phyloP scores from a whole-genome alignment of 2,113 vertebrate genomes.

The Hirundichthys speculiger region DNA sequence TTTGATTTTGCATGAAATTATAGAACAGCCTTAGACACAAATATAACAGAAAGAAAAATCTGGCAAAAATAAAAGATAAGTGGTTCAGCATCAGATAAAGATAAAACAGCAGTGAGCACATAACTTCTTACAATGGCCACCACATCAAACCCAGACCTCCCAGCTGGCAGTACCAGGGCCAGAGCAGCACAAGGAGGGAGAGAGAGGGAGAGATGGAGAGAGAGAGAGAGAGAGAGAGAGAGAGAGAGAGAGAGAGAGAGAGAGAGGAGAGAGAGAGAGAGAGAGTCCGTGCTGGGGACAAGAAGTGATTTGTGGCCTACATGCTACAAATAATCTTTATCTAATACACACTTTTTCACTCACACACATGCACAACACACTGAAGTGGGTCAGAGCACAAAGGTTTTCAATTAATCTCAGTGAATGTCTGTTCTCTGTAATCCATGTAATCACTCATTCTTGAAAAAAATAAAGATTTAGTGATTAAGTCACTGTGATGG shows the following conservation, averaged over 20 bases:
- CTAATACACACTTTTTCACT: slow-evolving; percentile 16
- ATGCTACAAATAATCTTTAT: slow-evolving; percentile 62
- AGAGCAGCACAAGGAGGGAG: slow-evolving; percentile 47
- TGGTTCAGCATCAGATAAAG: not conserved
- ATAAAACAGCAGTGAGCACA: slow-evolving; percentile 7
- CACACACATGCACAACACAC: slow-evolving; percentile 29
- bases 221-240: too few relatives aligned
- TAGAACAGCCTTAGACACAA: too few relatives aligned
- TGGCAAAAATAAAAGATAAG: not conserved
- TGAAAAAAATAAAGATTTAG: slow-evolving; percentile 54
- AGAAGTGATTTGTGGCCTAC: slow-evolving; percentile 45
- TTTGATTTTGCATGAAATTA: too few relatives aligned
- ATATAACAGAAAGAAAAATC: too few relatives aligned
- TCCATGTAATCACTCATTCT: slow-evolving; percentile 48
- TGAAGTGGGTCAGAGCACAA: slow-evolving; percentile 52
- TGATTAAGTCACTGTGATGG: slow-evolving; percentile 35
- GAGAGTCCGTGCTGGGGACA: not conserved
- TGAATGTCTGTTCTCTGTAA: slow-evolving; percentile 30
- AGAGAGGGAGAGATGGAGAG: too few relatives aligned
- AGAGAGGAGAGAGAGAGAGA: too few relatives aligned
- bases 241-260: too few relatives aligned
- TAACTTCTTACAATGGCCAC: slow-evolving; percentile 46
- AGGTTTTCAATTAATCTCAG: slow-evolving; percentile 55
- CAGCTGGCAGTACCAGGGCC: slow-evolving; percentile 67
- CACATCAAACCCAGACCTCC: slow-evolving; percentile 47